Evolutionary conservation across 2,888 invertebrate genomes (phyloP), one percentile per base, ranked within the genome.

Genomic region (Metacarcinus magister): DNA sequence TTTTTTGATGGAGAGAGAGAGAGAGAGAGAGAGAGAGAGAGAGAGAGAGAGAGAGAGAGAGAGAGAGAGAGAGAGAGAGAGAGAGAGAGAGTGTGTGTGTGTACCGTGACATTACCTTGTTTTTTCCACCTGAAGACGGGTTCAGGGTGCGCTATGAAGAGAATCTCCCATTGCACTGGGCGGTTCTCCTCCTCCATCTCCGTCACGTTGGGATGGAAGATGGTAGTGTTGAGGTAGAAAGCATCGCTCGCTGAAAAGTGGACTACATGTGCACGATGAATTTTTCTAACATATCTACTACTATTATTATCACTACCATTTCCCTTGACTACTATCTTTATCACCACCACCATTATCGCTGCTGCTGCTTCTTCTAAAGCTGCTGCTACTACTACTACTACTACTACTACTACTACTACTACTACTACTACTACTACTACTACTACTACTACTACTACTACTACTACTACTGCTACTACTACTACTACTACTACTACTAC

Each of bases 51-150:
- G n/a, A n/a, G n/a, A n/a, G n/a, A n/a, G n/a, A n/a, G 75, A 28
- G 75, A 28, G 75, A 28, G 75, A 28, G 75, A 28, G 75, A 28
- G 75, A 28, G 75, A 28, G 75, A 28, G 75, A 28, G 75, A 28
- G 75, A 28, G 75, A 28, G 75, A 28, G 75, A 28, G 75, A 28
- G 75, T 75, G 75, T 75, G 75, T 75, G n/a, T 28, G 28, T 60
- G 60, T 46, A 10, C 46, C 46, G 19, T 16, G 8, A 10, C 1
- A 0, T 23, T 75, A n/a, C 93, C 93, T 75, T 87, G 13, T 87
- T 48, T 93, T n/a, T 75, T 67, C 93, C 93, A 93, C 23, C n/a
- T 3, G 43, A 93, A 93, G 60, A 39, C n/a, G 4, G 93, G 93
- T 10, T 67, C 44, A 4, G 93, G 93, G 75, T 93, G 75, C 8